Base-by-base conservation (phyloP, 2,888 invertebrate species). In the Cistogaster globosa region DNA sequence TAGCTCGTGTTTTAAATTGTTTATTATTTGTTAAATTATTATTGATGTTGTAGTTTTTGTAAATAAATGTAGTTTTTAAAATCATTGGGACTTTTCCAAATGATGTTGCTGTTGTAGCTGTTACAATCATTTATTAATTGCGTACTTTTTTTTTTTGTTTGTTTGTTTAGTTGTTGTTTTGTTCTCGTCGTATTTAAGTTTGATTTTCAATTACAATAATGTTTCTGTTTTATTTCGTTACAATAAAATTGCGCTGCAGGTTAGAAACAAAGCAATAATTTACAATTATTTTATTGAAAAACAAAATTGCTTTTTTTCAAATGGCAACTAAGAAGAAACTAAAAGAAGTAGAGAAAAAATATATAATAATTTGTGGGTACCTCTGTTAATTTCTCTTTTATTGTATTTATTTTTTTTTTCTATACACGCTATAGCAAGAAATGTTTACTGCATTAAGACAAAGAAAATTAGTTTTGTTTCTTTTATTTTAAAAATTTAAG, bases 1-100 rank as follows among this genome's bases (percentile, higher is more conserved):
- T 57, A 12, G 69, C 71, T 77, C 38, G 51, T 68, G 22, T 75
- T 74, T 74, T 68, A 32, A 53, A 67, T 58, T 67, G 60, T 65
- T 76, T 63, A 76, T 65, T 58, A 63, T 65, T 76, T 71, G 76
- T 58, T 58, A 63, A 57, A 63, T 69, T 63, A 57, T 68, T 18
- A 58, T 36, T 38, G 45, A 51, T 58, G 45, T 53, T 79, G 75
- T 55, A 60, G 45, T 20, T 65, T 45, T 53, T 63, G 38, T 26
- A 62, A 45, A 68, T 57, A 14, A 68, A 48, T 48, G 45, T 63
- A 57, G 68, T 74, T 57, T 78, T 83, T 57, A 58, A 77, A 77
- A 69, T 53, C 84, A 85, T 85, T 85, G 69, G 65, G 78, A 82
- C 36, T 38, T 38, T 75, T 82, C 71, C 85, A 82, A 82, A 38